Evolutionary conservation across 2,888 invertebrate genomes (phyloP).

Genomic region (Papilio demoleus): DNA sequence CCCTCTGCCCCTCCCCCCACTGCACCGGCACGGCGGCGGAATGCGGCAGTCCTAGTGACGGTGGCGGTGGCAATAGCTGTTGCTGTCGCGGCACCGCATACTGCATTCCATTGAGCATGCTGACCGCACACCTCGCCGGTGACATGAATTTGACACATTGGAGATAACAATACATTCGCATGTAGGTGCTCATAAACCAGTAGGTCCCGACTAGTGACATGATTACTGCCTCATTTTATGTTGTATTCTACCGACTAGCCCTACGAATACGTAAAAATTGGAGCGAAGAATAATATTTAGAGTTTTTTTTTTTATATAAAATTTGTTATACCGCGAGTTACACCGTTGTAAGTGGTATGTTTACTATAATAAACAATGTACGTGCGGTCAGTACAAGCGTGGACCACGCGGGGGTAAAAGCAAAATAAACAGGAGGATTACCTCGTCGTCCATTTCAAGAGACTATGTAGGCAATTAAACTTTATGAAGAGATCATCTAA

Average conservation of each 20-base stretch:
- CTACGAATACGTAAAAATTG: neutral
- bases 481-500: neutral
- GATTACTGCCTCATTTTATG: neutral
- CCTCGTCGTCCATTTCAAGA: constrained; percentile 15
- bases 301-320: no score
- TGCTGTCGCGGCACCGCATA: neutral
- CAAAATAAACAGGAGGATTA: constrained; percentile 21
- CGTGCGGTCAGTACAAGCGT: constrained; percentile 7
- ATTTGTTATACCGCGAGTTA: no score
- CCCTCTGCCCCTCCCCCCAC: neutral
- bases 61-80: constrained; percentile 8
- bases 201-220: neutral
- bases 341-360: constrained; percentile 7
- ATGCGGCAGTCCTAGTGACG: constrained; percentile 49
- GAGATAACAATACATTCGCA: constrained; percentile 8
- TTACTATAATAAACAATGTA: constrained; percentile 24
- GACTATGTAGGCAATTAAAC: neutral
- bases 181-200: neutral
- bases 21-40: constrained; percentile 48
- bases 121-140: neutral
- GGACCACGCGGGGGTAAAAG: constrained; percentile 10
- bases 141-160: constrained; percentile 7
- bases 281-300: no score
- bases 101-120: neutral
- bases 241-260: neutral